Conservation (phyloP, 1,140 invertebrate genomes). For the Schlechtendalia chinensis region DNA sequence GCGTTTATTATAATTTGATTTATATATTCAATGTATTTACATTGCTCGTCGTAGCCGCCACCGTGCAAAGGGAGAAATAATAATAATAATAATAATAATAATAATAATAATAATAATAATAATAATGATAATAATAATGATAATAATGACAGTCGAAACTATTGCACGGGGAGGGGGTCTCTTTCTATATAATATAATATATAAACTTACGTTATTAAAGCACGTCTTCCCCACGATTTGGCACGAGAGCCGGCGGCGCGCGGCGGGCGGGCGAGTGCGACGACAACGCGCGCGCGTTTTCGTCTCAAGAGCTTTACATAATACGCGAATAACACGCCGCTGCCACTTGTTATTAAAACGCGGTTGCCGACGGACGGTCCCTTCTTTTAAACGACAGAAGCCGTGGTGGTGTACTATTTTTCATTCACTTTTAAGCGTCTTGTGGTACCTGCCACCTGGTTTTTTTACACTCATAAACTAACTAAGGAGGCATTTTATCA, state of each 20-base stretch:
- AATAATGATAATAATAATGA: conserved; percentile 35
- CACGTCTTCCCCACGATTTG: conserved; percentile 20
- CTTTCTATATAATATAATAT: not conserved
- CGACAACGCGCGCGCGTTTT: not conserved
- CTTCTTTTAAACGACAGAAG: conserved; percentile 21
- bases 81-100: conserved; percentile 41
- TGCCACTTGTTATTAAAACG: conserved; percentile 27
- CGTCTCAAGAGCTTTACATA: conserved; percentile 46
- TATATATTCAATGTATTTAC: conserved; percentile 22
- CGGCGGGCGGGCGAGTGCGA: too few relatives aligned
- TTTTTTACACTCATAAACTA: too few relatives aligned
- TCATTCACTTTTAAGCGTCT: too few relatives aligned
- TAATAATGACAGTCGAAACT: conserved; percentile 16
- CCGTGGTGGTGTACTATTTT: too few relatives aligned
- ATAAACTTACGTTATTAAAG: conserved; percentile 43
- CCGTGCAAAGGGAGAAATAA: conserved; percentile 18
- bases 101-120: conserved; percentile 33
- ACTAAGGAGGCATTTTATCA: too few relatives aligned
- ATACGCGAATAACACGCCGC: conserved; percentile 7
- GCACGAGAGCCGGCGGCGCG: not conserved
- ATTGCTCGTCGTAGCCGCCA: not conserved
- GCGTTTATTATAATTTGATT: conserved; percentile 48
- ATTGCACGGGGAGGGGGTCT: not conserved
- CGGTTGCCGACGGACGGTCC: not conserved
- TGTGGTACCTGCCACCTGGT: too few relatives aligned